These are phyloP conservation scores for Eugnorisma glareosa DNA, from an alignment of 2,888 invertebrate genomes.

Conservation along the genomic window DNA sequence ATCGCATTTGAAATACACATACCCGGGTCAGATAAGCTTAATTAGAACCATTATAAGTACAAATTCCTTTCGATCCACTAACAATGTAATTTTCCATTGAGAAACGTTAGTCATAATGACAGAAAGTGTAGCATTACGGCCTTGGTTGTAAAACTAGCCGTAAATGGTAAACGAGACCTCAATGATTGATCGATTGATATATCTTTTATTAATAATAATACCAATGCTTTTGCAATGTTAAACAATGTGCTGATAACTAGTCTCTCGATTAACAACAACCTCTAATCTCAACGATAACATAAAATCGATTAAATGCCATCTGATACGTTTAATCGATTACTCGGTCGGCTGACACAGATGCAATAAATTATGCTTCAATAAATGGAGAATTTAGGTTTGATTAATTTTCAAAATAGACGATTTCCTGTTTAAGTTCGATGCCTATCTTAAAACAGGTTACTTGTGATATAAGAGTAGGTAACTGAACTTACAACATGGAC, in stretches of 20 bases:
- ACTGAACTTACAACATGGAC: conserved; percentile 58
- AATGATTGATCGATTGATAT: conserved; percentile 46
- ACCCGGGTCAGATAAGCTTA: conserved; percentile 1
- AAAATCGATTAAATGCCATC: conserved; percentile 51
- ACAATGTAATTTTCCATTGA: conserved; percentile 36
- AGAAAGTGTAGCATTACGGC: conserved; percentile 46
- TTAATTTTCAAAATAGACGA: conserved; percentile 45
- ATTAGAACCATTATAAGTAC: conserved; percentile 26
- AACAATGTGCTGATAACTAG: conserved; percentile 46
- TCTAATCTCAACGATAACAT: conserved; percentile 40
- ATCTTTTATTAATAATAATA: conserved; percentile 44
- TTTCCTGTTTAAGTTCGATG: conserved; percentile 58
- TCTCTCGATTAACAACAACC: conserved; percentile 19
- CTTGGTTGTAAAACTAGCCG: conserved; percentile 44
- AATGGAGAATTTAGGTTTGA: conserved; percentile 41
- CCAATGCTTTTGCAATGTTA: conserved; percentile 40
- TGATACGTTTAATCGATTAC: conserved; percentile 47
- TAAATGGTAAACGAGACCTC: conserved; percentile 52
- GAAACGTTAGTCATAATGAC: conserved; percentile 39
- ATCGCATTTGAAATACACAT: conserved; percentile 5
- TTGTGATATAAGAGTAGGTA: conserved; percentile 63
- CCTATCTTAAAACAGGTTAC: conserved; percentile 49
- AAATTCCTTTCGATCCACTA: conserved; percentile 28
- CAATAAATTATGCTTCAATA: conserved; percentile 48
- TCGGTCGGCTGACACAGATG: conserved; percentile 23